These are phyloP conservation scores for Pangasius larnaudii DNA, from an alignment of 2,797 vertebrate genomes.

Conservation along the genomic window DNA sequence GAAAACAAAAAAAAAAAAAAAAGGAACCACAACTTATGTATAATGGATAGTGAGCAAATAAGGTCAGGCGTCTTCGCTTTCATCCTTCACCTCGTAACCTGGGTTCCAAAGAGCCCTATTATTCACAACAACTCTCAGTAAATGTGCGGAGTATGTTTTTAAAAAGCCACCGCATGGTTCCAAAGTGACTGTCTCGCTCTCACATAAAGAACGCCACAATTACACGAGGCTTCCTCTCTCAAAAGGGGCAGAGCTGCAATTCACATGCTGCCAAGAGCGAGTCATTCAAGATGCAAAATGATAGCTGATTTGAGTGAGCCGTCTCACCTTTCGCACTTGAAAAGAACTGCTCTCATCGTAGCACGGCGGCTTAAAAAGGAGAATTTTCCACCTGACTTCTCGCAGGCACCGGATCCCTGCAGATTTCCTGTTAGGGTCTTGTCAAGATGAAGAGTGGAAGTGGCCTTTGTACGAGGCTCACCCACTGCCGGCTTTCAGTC, in stretches of 20 bases:
- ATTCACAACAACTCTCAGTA: slow-evolving; percentile 25
- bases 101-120: slow-evolving; percentile 23
- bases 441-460: slow-evolving; percentile 46
- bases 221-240: neutral
- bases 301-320: slow-evolving; percentile 23
- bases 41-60: slow-evolving; percentile 28
- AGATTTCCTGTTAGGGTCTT: slow-evolving; percentile 49
- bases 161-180: neutral
- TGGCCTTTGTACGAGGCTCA: slow-evolving; percentile 32
- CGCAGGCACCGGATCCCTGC: slow-evolving; percentile 32
- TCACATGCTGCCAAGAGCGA: neutral
- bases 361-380: slow-evolving; percentile 7
- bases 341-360: slow-evolving; percentile 31
- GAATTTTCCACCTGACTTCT: slow-evolving; percentile 35
- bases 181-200: neutral
- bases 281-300: slow-evolving; percentile 22
- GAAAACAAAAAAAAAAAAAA: neutral
- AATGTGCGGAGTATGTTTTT: slow-evolving; percentile 10
- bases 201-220: neutral
- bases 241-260: slow-evolving; percentile 15
- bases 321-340: slow-evolving; percentile 30
- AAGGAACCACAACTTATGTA: neutral
- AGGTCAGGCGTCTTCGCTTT: slow-evolving; percentile 9
- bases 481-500: slow-evolving; percentile 31
- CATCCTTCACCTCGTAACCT: slow-evolving; percentile 20